Percentiles rank a stretch among this genome's conserved stretches.
phyloP scores from a whole-genome alignment of 2,888 invertebrate genomes.

The Dilophus febrilis region DNA sequence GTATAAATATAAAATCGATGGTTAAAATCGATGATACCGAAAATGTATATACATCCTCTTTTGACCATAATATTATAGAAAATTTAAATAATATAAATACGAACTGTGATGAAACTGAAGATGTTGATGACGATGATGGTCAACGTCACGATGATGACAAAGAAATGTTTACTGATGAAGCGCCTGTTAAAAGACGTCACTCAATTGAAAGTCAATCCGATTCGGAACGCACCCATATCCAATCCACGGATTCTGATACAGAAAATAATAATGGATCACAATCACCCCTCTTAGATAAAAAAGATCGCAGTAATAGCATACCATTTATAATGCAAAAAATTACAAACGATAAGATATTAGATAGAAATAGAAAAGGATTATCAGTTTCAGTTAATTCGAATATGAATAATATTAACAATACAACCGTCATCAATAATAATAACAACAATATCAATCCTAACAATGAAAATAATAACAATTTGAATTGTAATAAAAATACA shows the following conservation, averaged over 20 bases:
- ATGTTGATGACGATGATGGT: slow-evolving; percentile 31
- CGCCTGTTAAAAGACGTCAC: slow-evolving; percentile 20
- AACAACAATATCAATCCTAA: slow-evolving; percentile 13
- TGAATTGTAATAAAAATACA: slow-evolving; percentile 13
- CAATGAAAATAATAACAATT: not conserved
- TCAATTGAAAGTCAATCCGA: slow-evolving; percentile 18
- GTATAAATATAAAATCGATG: not conserved
- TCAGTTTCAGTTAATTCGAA: no score
- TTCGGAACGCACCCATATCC: slow-evolving; percentile 17
- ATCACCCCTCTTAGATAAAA: slow-evolving; percentile 45
- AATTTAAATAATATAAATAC: no score
- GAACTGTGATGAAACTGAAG: slow-evolving; percentile 29
- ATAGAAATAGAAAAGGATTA: no score
- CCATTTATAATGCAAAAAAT: no score
- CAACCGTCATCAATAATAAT: slow-evolving; percentile 9
- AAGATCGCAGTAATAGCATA: not conserved
- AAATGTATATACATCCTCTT: slow-evolving; percentile 37
- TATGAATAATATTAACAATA: not conserved
- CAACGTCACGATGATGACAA: slow-evolving; percentile 46
- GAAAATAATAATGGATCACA: slow-evolving; percentile 54
- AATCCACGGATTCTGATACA: slow-evolving; percentile 42
- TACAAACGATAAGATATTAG: no score
- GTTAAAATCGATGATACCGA: slow-evolving; percentile 3
- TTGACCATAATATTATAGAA: slow-evolving; percentile 36
- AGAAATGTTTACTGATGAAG: slow-evolving; percentile 28